Percentiles rank a stretch among this genome's conserved stretches.
Evolutionary conservation across 2,113 vertebrate species (phyloP).

Genomic region (Tachuris rubrigastra): DNA sequence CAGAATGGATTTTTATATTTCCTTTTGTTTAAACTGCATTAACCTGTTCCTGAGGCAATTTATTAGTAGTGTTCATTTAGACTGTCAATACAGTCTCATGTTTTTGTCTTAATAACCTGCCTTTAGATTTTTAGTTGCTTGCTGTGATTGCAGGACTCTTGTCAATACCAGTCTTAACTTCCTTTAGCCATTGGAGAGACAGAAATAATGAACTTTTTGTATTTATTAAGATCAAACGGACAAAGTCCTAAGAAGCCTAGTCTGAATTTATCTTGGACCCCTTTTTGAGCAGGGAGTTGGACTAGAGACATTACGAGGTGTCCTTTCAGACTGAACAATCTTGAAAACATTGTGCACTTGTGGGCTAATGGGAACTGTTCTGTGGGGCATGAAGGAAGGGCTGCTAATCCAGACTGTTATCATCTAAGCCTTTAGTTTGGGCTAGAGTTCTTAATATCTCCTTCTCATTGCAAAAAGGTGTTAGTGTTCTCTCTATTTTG

Average conservation of each 20-base stretch:
- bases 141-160: not conserved
- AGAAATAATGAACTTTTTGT: not conserved
- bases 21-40: not conserved
- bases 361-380: not conserved
- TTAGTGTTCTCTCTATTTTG: not conserved
- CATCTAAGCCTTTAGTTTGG: not conserved
- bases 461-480: not conserved
- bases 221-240: not conserved
- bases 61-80: not conserved
- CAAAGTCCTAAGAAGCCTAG: not conserved
- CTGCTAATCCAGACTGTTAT: not conserved
- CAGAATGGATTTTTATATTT: not conserved
- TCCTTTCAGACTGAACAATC: fast-evolving
- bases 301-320: not conserved
- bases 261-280: not conserved
- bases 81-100: too few species aligned
- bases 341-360: not conserved
- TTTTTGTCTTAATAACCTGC: not conserved
- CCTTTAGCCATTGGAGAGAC: not conserved
- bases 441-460: not conserved
- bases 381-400: not conserved
- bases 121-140: not conserved
- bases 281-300: not conserved
- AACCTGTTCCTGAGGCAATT: not conserved
- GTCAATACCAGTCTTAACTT: not conserved